Evolutionary conservation across 1,140 invertebrate genomes (phyloP).

Genomic region (Drosophila orena): DNA sequence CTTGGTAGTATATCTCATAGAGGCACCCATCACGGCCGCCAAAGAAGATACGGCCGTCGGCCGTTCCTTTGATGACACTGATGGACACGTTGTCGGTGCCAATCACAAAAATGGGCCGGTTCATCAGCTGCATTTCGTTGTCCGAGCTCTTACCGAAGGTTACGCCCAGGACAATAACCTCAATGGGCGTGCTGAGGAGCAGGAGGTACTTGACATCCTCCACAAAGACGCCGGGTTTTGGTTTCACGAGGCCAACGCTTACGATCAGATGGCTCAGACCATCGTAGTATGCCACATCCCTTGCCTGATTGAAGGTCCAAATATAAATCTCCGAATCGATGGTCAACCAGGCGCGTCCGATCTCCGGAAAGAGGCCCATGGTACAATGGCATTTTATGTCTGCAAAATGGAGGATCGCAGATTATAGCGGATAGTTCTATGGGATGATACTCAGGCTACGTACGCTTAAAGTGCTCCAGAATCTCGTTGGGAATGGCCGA

Average conservation of each 20-base stretch:
- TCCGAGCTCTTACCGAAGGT: slow-evolving; percentile 66
- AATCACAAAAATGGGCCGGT: slow-evolving; percentile 96
- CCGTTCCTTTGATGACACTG: slow-evolving; percentile 92
- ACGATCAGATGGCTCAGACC: slow-evolving; percentile 95
- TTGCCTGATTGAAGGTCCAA: slow-evolving; percentile 96
- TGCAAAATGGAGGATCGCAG: slow-evolving; percentile 71
- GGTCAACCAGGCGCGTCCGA: slow-evolving; percentile 97
- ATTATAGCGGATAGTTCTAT: neutral
- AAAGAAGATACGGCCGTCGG: slow-evolving; percentile 96
- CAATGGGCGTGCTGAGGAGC: slow-evolving; percentile 95
- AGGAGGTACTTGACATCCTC: slow-evolving; percentile 96
- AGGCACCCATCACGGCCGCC: slow-evolving; percentile 97
- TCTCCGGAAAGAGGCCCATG: slow-evolving; percentile 98
- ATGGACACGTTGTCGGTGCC: slow-evolving; percentile 96
- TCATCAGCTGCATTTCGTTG: slow-evolving; percentile 96
- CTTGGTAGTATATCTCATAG: slow-evolving; percentile 98
- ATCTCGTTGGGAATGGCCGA: slow-evolving; percentile 96
- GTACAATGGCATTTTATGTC: slow-evolving; percentile 97
- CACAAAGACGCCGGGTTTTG: slow-evolving; percentile 94
- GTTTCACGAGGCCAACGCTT: slow-evolving; percentile 93
- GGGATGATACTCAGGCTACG: slow-evolving; percentile 58
- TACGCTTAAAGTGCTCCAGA: slow-evolving; percentile 97
- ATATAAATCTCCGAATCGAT: slow-evolving; percentile 98
- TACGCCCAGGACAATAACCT: slow-evolving; percentile 92
- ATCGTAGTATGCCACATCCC: slow-evolving; percentile 97